Evolutionary conservation across 2,113 vertebrate species (phyloP).

Genomic region (Vimba vimba): DNA sequence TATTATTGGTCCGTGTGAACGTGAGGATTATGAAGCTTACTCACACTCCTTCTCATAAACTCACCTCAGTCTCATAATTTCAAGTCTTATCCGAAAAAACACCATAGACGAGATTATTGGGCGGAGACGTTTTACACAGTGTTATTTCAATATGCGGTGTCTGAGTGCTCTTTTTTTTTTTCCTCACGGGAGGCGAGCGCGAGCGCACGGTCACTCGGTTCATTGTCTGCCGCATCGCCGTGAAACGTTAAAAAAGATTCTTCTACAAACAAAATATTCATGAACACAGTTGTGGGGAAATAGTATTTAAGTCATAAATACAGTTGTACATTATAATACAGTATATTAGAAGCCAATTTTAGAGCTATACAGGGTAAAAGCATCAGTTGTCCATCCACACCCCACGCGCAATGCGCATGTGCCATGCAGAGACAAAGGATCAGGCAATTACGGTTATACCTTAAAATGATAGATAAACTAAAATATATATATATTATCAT

Average conservation of each 20-base stretch:
- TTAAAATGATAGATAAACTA: slow-evolving; percentile 5
- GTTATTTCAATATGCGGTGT: background rate
- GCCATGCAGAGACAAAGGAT: slow-evolving; percentile 76
- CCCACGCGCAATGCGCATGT: slow-evolving; percentile 77
- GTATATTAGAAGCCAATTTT: slow-evolving; percentile 3
- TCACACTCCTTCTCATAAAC: background rate
- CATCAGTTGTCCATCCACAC: slow-evolving; percentile 74
- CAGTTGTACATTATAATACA: background rate
- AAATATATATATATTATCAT: background rate
- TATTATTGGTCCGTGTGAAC: slow-evolving; percentile 16
- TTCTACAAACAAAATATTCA: background rate
- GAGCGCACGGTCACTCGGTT: slow-evolving; percentile 27
- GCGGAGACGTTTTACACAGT: background rate
- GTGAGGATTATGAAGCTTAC: slow-evolving; percentile 10
- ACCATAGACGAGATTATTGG: background rate
- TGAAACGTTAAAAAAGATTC: background rate
- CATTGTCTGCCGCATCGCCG: slow-evolving; percentile 46
- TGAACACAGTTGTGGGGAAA: background rate
- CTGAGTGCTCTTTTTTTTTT: background rate
- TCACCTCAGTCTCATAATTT: background rate
- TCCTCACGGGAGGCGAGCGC: background rate
- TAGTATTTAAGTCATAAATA: background rate
- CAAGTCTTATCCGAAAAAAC: background rate
- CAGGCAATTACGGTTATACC: slow-evolving; percentile 60
- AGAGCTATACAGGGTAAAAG: slow-evolving; percentile 64